These are phyloP conservation scores for Andinoacara biseriatus DNA, from an alignment of 2,113 vertebrate species.

Conservation along the genomic window DNA sequence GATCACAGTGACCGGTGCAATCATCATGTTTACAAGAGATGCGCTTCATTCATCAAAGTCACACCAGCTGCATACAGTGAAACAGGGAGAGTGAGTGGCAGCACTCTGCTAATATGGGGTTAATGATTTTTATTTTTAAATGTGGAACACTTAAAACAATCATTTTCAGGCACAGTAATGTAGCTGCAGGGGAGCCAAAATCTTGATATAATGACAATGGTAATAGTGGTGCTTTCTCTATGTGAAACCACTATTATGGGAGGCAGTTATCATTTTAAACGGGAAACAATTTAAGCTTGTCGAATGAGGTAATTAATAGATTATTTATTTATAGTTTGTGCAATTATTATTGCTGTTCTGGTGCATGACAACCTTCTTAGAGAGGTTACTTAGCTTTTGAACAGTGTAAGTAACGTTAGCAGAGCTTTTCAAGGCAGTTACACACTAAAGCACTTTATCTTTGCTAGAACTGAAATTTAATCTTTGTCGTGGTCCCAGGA, in stretches of 20 bases:
- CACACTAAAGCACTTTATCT: too few relatives aligned
- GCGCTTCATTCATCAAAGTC: slow-evolving; percentile 13
- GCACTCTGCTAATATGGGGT: not conserved
- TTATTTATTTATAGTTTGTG: not conserved
- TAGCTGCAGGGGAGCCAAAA: not conserved
- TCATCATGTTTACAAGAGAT: not conserved
- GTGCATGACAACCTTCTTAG: not conserved
- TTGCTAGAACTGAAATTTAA: too few relatives aligned
- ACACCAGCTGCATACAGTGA: not conserved
- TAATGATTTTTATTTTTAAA: slow-evolving; percentile 9
- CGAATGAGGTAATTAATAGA: not conserved
- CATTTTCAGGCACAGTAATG: not conserved
- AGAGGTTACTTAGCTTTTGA: not conserved
- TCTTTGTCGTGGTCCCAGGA: too few relatives aligned
- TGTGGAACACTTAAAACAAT: slow-evolving; percentile 3
- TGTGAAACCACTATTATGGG: not conserved
- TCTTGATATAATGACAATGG: not conserved
- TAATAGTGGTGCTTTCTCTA: not conserved
- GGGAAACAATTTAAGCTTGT: not conserved
- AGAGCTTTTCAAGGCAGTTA: fast-evolving
- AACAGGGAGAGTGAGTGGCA: not conserved
- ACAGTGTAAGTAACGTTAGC: not conserved
- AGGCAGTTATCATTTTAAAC: not conserved
- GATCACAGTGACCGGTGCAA: not conserved
- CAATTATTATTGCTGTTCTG: not conserved